Evolutionary conservation across 2,888 invertebrate genomes (phyloP).

Genomic region (Bedellia somnulentella): DNA sequence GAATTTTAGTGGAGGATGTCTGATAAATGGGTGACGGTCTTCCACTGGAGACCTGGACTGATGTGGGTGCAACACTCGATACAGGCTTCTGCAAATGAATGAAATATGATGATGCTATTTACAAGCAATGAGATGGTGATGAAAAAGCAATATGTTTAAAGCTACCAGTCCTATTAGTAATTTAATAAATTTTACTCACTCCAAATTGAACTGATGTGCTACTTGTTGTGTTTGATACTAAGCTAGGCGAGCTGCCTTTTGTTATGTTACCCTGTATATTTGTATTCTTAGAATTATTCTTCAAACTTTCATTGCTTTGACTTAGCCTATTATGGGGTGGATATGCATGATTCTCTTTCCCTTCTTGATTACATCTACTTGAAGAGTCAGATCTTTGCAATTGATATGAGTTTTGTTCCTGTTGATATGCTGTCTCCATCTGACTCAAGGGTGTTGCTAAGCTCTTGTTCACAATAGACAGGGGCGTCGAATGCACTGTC

Average conservation of each 20-base stretch:
- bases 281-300: conserved; percentile 32
- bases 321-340: conserved; percentile 49
- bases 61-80: conserved; percentile 83
- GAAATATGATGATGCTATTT: conserved; percentile 45
- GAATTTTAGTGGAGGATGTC: conserved; percentile 79
- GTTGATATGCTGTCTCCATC: conserved; percentile 56
- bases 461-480: conserved; percentile 64
- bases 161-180: not conserved
- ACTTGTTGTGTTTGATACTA: conserved; percentile 31
- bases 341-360: conserved; percentile 60
- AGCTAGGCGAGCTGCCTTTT: conserved; percentile 45
- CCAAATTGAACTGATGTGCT: conserved; percentile 50
- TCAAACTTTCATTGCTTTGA: conserved; percentile 29
- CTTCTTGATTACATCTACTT: conserved; percentile 53
- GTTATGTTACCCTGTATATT: conserved; percentile 23
- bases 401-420: conserved; percentile 48
- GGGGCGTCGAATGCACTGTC: conserved; percentile 56
- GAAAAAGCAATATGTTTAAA: not conserved
- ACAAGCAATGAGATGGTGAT: conserved; percentile 20
- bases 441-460: conserved; percentile 66
- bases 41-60: conserved; percentile 65
- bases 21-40: conserved; percentile 78
- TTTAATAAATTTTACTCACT: conserved; percentile 23
- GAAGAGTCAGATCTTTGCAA: conserved; percentile 56
- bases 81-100: conserved; percentile 72